Evolutionary conservation across 92 coral and sea anemone genomes (phyloP), one percentile per base, ranked within the genome.

Genomic region (Zoanthus solanderi): DNA sequence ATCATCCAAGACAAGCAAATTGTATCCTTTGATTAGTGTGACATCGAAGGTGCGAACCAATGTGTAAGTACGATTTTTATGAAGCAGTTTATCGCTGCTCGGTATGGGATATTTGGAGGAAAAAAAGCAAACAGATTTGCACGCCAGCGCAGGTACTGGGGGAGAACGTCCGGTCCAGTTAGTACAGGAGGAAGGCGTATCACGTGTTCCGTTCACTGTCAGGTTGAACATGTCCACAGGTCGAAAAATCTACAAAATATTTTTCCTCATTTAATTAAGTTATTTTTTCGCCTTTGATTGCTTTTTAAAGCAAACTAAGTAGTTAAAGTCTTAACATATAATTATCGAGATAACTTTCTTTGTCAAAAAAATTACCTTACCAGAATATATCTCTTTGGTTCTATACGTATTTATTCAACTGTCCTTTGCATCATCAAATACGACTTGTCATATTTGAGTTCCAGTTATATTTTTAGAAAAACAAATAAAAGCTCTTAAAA

Each of bases 11-110:
- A 87, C 77, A 14, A 95, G 84, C 72, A 95, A 89, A 87, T 95
- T 95, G 74, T 85, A 91, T 10, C 98, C 98, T 11, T 71, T 79
- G 5, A 75, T 90, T 12, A 93, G 87, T 60, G 83, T 63, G 2
- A 88, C 92, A 17, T 76, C 75, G 48, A 78, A 34, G 15, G 86
- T 48, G 56, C 89, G 89, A 44, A 93, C 92, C 86, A 71, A 78
- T 52, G 84, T 37, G 58, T 89, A 93, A 30, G 50, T 73, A 30
- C 78, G 72, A 52, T 88, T 61, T 8, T 78, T 3, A n/a, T 76
- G 18, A 67, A 23, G 46, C 14, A 81, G 75, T 29, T 81, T 16
- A 30, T 81, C 75, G 42, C 47, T n/a, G 14, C 9, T 18, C 29
- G 61, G 9, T 17, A 57, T n/a, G 13, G 63, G 48, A 16, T 81